Conservation (phyloP, 2,113 vertebrate genomes). For the Columba janthina region DNA sequence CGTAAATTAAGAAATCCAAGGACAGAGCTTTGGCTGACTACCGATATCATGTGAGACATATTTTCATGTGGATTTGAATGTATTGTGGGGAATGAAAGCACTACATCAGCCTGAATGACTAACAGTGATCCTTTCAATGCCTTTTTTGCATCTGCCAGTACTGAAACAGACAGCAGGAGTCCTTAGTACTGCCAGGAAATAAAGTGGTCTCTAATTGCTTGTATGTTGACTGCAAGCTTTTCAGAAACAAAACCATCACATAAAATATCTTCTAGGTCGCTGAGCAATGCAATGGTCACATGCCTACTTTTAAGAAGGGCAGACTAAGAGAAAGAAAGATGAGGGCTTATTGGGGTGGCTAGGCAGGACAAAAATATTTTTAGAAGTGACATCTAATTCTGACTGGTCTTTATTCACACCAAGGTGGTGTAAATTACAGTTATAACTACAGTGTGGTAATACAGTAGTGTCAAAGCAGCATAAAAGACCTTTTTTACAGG, state of each 20-base stretch:
- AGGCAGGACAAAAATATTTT: not conserved
- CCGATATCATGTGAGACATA: slow-evolving; percentile 30
- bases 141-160: slow-evolving; percentile 28
- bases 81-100: not conserved
- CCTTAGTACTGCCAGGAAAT: slow-evolving; percentile 22
- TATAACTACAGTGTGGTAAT: not conserved
- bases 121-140: slow-evolving; percentile 35
- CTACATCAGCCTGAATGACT: not conserved
- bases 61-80: slow-evolving; percentile 33
- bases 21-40: not conserved
- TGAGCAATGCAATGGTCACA: not conserved
- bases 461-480: not conserved
- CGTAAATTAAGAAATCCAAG: not conserved
- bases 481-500: not conserved
- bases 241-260: slow-evolving; percentile 27
- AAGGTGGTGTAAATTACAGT: not conserved
- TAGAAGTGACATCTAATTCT: not conserved
- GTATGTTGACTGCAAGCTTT: slow-evolving; percentile 33
- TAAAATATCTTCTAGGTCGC: not conserved
- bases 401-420: not conserved
- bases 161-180: not conserved
- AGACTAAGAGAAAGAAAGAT: slow-evolving; percentile 15
- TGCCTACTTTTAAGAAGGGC: not conserved
- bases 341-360: not conserved
- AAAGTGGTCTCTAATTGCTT: slow-evolving; percentile 56